phyloP scores from a whole-genome alignment of 2,888 invertebrate genomes.

The Elmis aenea region DNA sequence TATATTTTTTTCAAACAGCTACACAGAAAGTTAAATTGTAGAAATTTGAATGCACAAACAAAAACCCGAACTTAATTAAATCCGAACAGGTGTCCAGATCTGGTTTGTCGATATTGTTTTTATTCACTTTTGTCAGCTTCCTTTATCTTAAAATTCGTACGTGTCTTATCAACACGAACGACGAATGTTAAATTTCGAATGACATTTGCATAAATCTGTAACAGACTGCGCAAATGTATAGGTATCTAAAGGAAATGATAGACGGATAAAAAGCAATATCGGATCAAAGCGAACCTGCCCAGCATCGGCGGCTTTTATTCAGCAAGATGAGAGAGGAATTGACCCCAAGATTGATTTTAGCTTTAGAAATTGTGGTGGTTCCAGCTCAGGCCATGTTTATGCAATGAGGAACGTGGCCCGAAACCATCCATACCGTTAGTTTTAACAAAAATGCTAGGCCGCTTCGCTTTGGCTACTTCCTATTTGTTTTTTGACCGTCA shows the following conservation, averaged over 20 bases:
- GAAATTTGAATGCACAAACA: too few relatives aligned
- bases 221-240: slow-evolving; percentile 6
- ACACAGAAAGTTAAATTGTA: too few relatives aligned
- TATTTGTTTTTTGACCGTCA: too few relatives aligned
- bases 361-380: slow-evolving; percentile 20
- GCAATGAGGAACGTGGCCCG: slow-evolving; percentile 17
- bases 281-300: slow-evolving; percentile 21
- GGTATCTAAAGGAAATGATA: slow-evolving; percentile 4
- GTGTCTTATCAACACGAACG: too few relatives aligned
- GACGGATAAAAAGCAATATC: slow-evolving; percentile 23
- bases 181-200: too few relatives aligned
- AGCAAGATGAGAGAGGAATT: slow-evolving; percentile 21
- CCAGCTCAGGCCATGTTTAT: slow-evolving; percentile 22
- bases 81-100: too few relatives aligned
- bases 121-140: too few relatives aligned
- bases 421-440: slow-evolving; percentile 2
- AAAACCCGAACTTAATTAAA: too few relatives aligned
- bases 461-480: slow-evolving; percentile 7
- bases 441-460: not conserved
- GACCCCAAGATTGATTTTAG: slow-evolving; percentile 28
- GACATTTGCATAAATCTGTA: slow-evolving; percentile 9
- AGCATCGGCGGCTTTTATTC: slow-evolving; percentile 16
- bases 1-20: too few relatives aligned
- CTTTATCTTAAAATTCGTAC: too few relatives aligned
- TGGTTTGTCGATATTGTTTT: too few relatives aligned